Conservation (phyloP, 2,797 vertebrate species). For the Megaceryle alcyon region DNA sequence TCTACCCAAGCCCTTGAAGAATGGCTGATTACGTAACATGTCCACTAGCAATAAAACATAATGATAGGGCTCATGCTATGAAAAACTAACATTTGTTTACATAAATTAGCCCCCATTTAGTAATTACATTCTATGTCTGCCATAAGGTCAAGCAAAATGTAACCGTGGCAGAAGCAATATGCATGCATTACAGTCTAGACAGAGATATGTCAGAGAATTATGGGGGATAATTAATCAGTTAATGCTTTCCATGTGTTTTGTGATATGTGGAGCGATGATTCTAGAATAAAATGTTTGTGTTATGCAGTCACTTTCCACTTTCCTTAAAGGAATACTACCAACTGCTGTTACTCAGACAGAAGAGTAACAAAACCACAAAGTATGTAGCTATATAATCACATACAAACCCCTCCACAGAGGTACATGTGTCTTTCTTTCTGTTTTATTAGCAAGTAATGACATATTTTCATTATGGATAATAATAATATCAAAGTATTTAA, state of each 20-base stretch:
- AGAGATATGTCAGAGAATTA: conserved; percentile 48
- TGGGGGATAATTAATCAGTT: conserved; percentile 42
- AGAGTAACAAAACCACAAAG: background rate
- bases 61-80: background rate
- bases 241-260: background rate
- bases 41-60: background rate
- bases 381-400: background rate
- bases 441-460: background rate
- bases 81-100: conserved; percentile 51
- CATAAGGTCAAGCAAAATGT: conserved; percentile 66
- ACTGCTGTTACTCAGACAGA: conserved; percentile 3
- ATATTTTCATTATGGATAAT: background rate
- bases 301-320: conserved; percentile 36
- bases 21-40: background rate
- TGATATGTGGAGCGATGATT: background rate
- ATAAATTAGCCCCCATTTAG: conserved; percentile 72
- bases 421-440: background rate
- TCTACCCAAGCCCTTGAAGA: background rate
- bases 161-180: conserved; percentile 32
- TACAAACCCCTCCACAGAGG: background rate
- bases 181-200: conserved; percentile 8
- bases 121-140: conserved; percentile 60
- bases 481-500: background rate
- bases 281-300: conserved; percentile 3
- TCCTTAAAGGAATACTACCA: conserved; percentile 48